These are phyloP conservation scores for Ginglymostoma cirratum DNA, from an alignment of 2,113 vertebrate species.

Conservation along the genomic window DNA sequence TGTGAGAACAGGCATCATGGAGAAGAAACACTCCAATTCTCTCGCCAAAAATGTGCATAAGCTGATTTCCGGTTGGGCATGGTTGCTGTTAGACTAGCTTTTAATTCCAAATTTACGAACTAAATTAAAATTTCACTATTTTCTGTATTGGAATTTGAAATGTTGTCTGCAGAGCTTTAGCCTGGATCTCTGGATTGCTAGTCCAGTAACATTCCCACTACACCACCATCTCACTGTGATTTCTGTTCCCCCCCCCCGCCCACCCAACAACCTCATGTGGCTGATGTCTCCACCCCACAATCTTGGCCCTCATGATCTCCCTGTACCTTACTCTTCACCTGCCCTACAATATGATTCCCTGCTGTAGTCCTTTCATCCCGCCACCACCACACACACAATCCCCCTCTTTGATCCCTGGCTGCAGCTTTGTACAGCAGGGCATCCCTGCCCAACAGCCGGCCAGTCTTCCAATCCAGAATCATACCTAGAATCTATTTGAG, in stretches of 20 bases:
- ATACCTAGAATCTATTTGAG: neutral
- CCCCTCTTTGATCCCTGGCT: neutral
- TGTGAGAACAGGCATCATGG: too few relatives aligned
- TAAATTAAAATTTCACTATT: too few relatives aligned
- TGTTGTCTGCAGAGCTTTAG: too few relatives aligned
- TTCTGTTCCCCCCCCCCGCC: too few relatives aligned
- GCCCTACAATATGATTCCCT: neutral
- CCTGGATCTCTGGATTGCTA: too few relatives aligned
- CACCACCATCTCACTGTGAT: neutral
- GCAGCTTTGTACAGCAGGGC: neutral
- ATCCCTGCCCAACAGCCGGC: neutral
- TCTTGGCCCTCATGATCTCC: neutral
- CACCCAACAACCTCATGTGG: neutral
- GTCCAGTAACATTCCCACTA: too few relatives aligned
- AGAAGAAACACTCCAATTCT: too few relatives aligned
- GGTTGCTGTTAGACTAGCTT: too few relatives aligned
- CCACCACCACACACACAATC: neutral
- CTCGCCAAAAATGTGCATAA: too few relatives aligned
- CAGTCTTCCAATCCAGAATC: neutral
- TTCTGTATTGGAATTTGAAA: too few relatives aligned
- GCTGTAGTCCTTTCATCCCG: neutral
- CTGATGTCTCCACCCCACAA: neutral
- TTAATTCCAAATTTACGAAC: too few relatives aligned
- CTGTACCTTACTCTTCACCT: neutral
- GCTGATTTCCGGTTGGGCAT: too few relatives aligned